phyloP scores from a whole-genome alignment of 2,113 vertebrate species.

The Podilymbus podiceps region DNA sequence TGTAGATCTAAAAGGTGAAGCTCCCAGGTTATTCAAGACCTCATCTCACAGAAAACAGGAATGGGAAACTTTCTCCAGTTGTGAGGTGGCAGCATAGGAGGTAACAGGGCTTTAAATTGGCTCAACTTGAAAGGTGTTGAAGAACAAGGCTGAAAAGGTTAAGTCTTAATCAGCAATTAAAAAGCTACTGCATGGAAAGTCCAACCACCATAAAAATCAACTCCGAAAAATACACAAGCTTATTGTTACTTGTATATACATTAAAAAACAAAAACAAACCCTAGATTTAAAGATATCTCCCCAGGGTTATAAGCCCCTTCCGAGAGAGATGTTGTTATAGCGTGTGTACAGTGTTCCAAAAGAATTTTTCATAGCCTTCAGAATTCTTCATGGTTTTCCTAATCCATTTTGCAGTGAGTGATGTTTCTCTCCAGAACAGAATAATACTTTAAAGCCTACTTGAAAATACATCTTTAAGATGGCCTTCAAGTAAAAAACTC shows the following conservation, averaged over 20 bases:
- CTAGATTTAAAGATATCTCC: neutral
- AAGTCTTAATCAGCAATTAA: neutral
- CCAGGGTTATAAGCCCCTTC: neutral
- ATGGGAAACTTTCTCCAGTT: neutral
- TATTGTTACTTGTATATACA: neutral
- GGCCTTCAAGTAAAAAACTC: neutral
- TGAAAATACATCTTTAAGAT: neutral
- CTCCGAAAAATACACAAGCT: conserved; percentile 2
- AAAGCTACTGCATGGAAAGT: neutral
- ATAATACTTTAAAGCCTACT: neutral
- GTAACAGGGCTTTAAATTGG: neutral
- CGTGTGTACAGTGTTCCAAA: neutral
- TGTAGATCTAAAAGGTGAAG: neutral
- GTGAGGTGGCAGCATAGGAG: neutral
- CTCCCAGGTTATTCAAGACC: neutral
- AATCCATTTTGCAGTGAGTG: neutral
- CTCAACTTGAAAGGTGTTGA: neutral
- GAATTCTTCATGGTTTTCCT: neutral
- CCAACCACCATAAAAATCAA: neutral
- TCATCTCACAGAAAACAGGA: neutral
- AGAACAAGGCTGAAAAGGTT: neutral
- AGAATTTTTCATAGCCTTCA: neutral
- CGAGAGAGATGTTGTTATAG: neutral
- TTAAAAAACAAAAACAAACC: neutral
- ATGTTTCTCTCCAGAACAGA: neutral